A percentile compares a stretch with the other conserved stretches of the same genome.
Conservation (phyloP, 1,140 invertebrate species). For the Cherax quadricarinatus region DNA sequence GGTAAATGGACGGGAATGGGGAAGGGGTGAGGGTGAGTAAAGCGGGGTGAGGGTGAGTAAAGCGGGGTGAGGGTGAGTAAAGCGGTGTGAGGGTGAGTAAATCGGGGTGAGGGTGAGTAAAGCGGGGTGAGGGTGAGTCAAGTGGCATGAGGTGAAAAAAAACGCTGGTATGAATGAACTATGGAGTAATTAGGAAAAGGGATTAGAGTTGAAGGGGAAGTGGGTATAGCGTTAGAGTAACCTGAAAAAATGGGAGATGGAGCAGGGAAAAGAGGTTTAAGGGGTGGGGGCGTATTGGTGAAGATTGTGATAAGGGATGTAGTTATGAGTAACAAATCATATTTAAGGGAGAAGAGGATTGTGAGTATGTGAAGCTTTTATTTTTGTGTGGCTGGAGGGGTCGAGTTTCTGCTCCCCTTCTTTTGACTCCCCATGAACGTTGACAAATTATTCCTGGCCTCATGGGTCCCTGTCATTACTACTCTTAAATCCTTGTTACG, state of each 20-base stretch:
- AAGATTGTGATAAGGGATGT: neutral
- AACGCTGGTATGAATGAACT: neutral
- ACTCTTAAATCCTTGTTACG: too few species aligned
- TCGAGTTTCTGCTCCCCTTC: too few species aligned
- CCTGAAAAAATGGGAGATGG: neutral
- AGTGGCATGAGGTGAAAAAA: too few species aligned
- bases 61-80: neutral
- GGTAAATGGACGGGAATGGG: neutral
- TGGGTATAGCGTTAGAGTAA: neutral
- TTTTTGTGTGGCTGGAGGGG: too few species aligned
- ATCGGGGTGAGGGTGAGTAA: neutral
- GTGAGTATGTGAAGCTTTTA: neutral
- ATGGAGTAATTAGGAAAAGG: conserved; percentile 15
- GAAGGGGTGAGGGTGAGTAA: too few species aligned
- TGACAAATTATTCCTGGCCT: too few species aligned
- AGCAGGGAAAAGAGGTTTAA: neutral
- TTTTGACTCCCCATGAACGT: too few species aligned
- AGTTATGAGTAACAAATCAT: neutral
- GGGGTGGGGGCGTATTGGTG: neutral
- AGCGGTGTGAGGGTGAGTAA: neutral
- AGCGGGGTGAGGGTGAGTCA: neutral
- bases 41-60: neutral
- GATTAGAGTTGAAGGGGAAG: conserved; percentile 3
- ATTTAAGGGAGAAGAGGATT: neutral
- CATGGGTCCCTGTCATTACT: too few species aligned